Base-by-base conservation (phyloP, 1,140 invertebrate genomes). In the Drosophila melanica region DNA sequence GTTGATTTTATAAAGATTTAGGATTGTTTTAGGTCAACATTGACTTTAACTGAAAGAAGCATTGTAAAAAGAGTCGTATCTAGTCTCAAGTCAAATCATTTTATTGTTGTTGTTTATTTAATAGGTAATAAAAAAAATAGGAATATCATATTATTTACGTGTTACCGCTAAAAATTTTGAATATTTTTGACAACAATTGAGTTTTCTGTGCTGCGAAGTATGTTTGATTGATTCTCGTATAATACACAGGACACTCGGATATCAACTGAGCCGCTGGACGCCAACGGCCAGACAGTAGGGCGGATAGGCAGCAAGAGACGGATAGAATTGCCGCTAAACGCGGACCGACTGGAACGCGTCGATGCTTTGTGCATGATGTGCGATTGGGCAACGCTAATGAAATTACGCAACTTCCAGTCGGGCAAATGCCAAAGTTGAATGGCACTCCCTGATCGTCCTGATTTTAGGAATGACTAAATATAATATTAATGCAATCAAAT, bases 341-440 rank as follows among this genome's bases (percentile, higher is more conserved):
- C 42, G 42, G 64, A 63, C 47, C 44, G 57, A 57, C 80, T 70
- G 80, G 67, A 85, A 76, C 14, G 37, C 35, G 58, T 27, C 51
- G 58, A 69, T 64, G 58, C 51, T 51, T 63, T 64, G 58, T 57
- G 55, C 14, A 75, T 55, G 59, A 55, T 58, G 60, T 74, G 69
- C 73, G 63, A 65, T 54, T 75, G 50, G 53, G 63, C 58, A 65
- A 53, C 39, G 71, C 75, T 69, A 79, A 76, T 60, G 64, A 64
- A 87, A 82, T 87, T 81, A 79, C 76, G 75, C 79, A 86, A 86
- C 64, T 82, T 82, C 75, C 79, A 77, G 68, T 53, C 39, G 5
- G 18, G 66, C 33, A 67, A 33, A 35, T 68, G 30, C n/a, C 48
- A 54, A 51, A 62, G 12, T n/a, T 51, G 27, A 45, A 45, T 41